Base-by-base conservation (phyloP, 1,140 invertebrate species). In the Alviniconcha marisindica region DNA sequence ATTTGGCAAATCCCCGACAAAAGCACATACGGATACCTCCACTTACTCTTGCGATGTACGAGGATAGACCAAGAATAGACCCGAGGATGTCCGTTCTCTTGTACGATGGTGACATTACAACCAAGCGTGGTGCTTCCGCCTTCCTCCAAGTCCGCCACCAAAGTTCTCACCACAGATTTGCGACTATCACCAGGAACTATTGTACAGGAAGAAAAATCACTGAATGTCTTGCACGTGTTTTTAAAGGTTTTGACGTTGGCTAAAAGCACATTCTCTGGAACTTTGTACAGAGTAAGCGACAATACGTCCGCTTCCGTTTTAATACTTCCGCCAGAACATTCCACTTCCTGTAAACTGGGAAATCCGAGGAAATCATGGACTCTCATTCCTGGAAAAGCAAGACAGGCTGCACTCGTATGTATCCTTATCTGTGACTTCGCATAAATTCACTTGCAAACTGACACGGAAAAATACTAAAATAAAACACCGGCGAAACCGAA, bases 291-390 rank as follows among this genome's bases (percentile, higher is more conserved):
- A n/a, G 73, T 51, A 40, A 76, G 44, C 7, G 73, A 76, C 40
- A 76, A 18, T n/a, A 76, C 24, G 15, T 76, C 44, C 42, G 51
- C 73, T n/a, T 51, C 44, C 7, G 73, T 36, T 28, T 48, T 40
- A 7, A 76, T 51, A 31, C 28, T 76, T 54, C 28, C 14, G 21
- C 73, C 73, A 10, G 42, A 51, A 76, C 73, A 76, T 28, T 76
- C 42, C 44, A 76, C 73, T 31, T 76, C 44, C 73, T 76, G 33
- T 40, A 76, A 24, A 31, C 73, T 76, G 24, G 73, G 73, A 51
- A 76, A 51, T 5, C 73, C 73, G 14, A 7, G 73, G 14, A 76
- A 76, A 76, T 76, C 28, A 5, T n/a, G 42, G 2, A 76, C 73
- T 0, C 42, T 51, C 42, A 76, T 5, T 4, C 73, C 73, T 76